Evolutionary conservation across 1,140 invertebrate species (phyloP).

Genomic region (Aradophagus sp.): DNA sequence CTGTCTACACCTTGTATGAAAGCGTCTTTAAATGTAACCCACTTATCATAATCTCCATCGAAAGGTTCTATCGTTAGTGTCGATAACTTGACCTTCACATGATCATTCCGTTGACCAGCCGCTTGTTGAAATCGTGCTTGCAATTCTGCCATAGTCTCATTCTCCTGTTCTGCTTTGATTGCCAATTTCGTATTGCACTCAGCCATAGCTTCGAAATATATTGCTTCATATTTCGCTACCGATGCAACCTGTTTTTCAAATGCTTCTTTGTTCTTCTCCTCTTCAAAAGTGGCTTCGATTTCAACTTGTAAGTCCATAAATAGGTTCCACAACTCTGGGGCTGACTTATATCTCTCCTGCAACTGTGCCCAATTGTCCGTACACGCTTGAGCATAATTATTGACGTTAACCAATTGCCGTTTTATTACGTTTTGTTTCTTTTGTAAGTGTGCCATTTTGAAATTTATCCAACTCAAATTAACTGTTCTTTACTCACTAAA

Average conservation of each 20-base stretch:
- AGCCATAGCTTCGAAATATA: conserved; percentile 3
- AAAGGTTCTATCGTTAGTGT: not conserved
- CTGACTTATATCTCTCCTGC: not conserved
- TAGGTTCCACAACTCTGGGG: not conserved
- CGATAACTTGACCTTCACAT: not conserved
- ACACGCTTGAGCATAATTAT: conserved; percentile 1
- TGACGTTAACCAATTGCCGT: not conserved
- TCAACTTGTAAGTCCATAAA: not conserved
- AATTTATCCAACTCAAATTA: too few species aligned
- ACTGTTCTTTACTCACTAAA: too few species aligned
- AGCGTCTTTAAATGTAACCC: not conserved
- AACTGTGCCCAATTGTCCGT: not conserved
- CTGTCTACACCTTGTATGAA: not conserved
- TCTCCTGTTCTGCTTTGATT: not conserved
- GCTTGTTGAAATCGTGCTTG: not conserved
- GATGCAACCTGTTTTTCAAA: conserved; percentile 1
- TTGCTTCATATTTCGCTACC: not conserved
- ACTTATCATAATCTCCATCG: not conserved
- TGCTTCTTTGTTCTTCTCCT: not conserved
- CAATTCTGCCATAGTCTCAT: not conserved
- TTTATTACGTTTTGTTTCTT: not conserved
- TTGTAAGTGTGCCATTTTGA: conserved; percentile 1
- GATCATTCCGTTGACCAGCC: too few species aligned
- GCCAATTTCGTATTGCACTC: not conserved
- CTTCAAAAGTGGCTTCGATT: not conserved